A percentile compares a stretch with the other conserved stretches of the same genome.
phyloP scores from a whole-genome alignment of 2,113 vertebrate species.

The Ginglymostoma cirratum region DNA sequence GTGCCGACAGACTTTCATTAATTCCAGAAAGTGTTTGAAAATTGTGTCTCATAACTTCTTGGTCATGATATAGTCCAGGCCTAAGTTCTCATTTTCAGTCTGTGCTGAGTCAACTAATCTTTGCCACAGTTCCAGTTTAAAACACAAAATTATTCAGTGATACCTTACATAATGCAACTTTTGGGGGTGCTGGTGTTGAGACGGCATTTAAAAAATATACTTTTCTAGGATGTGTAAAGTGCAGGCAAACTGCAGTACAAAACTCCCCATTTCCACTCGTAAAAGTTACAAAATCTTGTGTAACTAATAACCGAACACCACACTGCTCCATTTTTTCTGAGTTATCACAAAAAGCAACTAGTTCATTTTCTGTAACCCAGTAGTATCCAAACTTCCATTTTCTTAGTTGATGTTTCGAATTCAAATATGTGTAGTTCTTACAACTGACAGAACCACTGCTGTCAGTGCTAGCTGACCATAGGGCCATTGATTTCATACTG shows the following conservation, averaged over 20 bases:
- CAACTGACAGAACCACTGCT: not conserved
- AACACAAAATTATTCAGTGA: not conserved
- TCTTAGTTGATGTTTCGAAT: too few species aligned
- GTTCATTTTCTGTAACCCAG: too few species aligned
- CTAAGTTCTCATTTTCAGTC: not conserved
- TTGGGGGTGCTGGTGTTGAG: not conserved
- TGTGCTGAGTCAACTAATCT: not conserved
- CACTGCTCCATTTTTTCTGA: too few species aligned
- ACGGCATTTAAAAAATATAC: not conserved
- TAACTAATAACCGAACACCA: too few species aligned
- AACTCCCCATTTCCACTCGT: too few species aligned
- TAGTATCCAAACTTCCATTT: too few species aligned
- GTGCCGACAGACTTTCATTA: not conserved
- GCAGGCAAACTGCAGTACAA: not conserved
- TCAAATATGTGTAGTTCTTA: too few species aligned
- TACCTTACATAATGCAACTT: not conserved
- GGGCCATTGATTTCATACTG: not conserved
- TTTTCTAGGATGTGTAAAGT: not conserved
- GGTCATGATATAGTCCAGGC: not conserved
- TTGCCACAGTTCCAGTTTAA: not conserved
- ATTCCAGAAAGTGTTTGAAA: not conserved
- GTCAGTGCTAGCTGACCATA: not conserved
- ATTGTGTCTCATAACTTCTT: not conserved
- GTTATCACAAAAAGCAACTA: too few species aligned
- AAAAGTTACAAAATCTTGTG: too few species aligned